Conservation (phyloP, 2,888 invertebrate genomes). For the Arrhopalites spinosus region DNA sequence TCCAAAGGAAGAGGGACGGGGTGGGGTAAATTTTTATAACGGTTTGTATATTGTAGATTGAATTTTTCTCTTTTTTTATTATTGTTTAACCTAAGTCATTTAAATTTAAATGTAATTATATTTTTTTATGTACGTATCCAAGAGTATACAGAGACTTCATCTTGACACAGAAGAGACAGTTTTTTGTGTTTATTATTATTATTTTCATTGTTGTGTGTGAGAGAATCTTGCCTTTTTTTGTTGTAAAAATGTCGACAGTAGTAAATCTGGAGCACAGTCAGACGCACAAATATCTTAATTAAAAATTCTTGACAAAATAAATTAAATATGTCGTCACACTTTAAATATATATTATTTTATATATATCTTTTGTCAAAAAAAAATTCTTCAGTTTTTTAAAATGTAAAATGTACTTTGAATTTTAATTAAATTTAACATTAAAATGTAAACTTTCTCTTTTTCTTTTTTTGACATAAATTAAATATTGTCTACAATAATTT, state of each 20-base stretch:
- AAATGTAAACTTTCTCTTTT: no score
- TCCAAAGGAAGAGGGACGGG: neutral
- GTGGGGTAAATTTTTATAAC: neutral
- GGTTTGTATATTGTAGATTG: neutral
- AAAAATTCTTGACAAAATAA: neutral
- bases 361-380: neutral
- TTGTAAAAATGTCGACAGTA: neutral
- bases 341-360: neutral
- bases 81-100: slow-evolving; percentile 6
- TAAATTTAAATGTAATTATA: neutral
- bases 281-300: neutral
- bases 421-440: no score
- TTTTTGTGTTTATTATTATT: neutral
- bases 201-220: neutral
- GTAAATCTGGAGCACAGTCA: neutral
- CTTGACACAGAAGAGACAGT: neutral
- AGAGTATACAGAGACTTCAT: neutral
- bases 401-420: no score
- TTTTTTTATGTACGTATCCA: slow-evolving; percentile 4
- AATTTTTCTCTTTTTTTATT: neutral
- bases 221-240: neutral
- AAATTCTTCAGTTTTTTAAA: no score
- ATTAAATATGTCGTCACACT: neutral
- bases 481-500: no score
- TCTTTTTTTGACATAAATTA: no score